A percentile compares a stretch with the other conserved stretches of the same genome.
phyloP scores from a whole-genome alignment of 2,888 invertebrate species.

The Dryomyza anilis region DNA sequence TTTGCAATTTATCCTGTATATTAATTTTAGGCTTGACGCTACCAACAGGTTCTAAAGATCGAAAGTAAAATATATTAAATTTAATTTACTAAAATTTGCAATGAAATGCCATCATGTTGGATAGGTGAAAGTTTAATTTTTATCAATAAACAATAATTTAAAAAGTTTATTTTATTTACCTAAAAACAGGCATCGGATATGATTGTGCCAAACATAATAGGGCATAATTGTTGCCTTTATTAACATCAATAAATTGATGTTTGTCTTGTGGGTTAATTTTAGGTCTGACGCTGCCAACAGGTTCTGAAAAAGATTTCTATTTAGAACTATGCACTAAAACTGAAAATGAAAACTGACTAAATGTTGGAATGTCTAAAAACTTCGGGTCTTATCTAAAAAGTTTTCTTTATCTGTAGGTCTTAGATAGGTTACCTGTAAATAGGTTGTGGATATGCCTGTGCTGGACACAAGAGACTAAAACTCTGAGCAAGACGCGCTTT shows the following conservation, averaged over 20 bases:
- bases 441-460: constrained; percentile 72
- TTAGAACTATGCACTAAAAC: no score
- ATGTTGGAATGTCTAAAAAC: constrained; percentile 24
- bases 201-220: constrained; percentile 71
- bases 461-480: constrained; percentile 72
- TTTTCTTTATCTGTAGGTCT: background rate
- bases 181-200: constrained; percentile 74
- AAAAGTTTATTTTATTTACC: constrained; percentile 60
- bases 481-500: constrained; percentile 47
- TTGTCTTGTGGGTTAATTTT: constrained; percentile 68
- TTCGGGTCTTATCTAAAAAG: background rate
- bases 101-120: constrained; percentile 28
- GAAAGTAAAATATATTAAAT: background rate
- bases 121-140: background rate
- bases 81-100: background rate
- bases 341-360: background rate
- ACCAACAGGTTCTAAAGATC: constrained; percentile 62
- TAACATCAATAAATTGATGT: constrained; percentile 51
- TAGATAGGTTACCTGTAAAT: constrained; percentile 62
- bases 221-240: constrained; percentile 62
- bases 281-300: constrained; percentile 68
- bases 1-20: constrained; percentile 69
- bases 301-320: constrained; percentile 59
- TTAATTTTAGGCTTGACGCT: constrained; percentile 71
- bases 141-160: background rate